A percentile compares a stretch with the other conserved stretches of the same genome.
These are phyloP conservation scores for Trachymyrmex cornetzi DNA, from an alignment of 1,140 invertebrate species.

Conservation along the genomic window DNA sequence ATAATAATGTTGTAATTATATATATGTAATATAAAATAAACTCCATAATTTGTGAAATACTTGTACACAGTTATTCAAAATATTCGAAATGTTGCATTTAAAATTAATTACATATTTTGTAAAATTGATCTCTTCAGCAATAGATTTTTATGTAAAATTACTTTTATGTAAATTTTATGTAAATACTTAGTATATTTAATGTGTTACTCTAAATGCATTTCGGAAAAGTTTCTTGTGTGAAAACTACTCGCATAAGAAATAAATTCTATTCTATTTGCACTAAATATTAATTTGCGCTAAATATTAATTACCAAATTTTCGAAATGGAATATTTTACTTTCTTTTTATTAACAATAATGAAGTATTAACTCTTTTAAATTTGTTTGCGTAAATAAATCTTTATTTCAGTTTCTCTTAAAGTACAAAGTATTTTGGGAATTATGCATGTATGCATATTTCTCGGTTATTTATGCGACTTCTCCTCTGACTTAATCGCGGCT, in stretches of 20 bases:
- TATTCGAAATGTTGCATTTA: background rate
- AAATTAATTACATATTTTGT: background rate
- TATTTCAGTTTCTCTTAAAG: background rate
- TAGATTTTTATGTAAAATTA: conserved; percentile 1
- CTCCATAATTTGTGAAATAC: background rate
- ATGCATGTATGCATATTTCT: background rate
- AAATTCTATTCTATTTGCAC: conserved; percentile 13
- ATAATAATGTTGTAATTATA: background rate
- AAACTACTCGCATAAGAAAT: background rate
- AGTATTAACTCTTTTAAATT: background rate
- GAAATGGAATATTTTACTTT: background rate
- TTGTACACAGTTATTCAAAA: background rate
- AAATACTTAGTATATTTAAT: conserved; percentile 20
- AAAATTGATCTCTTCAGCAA: background rate
- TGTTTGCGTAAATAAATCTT: background rate
- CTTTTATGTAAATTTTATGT: too few species aligned
- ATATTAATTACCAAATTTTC: background rate
- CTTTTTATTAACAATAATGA: background rate
- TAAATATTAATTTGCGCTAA: too few species aligned
- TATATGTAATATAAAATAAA: background rate
- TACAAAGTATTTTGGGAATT: background rate
- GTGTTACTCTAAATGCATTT: background rate
- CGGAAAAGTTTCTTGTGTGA: background rate
- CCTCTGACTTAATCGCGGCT: background rate
- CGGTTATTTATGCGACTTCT: background rate